phyloP scores from a whole-genome alignment of 2,797 vertebrate species.

The Spinibarbus caldwelli region DNA sequence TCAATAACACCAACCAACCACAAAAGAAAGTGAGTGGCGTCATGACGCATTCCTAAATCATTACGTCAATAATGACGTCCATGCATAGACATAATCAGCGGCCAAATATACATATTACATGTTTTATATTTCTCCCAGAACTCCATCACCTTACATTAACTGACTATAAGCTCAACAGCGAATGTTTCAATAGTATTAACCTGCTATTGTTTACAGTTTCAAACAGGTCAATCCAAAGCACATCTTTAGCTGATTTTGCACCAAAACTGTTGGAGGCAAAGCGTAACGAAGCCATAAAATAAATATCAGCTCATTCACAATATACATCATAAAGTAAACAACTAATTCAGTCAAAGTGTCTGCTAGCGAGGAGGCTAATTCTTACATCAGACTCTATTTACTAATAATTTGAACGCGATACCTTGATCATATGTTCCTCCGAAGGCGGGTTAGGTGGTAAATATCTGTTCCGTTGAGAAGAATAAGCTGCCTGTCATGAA shows the following conservation, averaged over 20 bases:
- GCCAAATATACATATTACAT: not conserved
- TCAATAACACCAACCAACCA: not conserved
- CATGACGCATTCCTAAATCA: not conserved
- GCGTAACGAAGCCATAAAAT: not conserved
- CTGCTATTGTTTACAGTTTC: not conserved
- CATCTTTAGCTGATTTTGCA: not conserved
- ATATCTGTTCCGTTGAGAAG: not conserved
- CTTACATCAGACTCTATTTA: not conserved
- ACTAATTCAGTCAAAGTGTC: not conserved
- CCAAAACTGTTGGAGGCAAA: not conserved
- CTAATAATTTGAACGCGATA: not conserved
- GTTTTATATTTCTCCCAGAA: not conserved
- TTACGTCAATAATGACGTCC: not conserved
- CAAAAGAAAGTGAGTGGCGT: not conserved
- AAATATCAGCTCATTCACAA: too few relatives aligned
- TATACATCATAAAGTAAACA: not conserved
- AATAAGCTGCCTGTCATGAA: not conserved
- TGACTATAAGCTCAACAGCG: not conserved
- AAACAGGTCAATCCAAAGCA: not conserved
- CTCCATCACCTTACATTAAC: not conserved
- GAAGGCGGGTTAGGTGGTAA: not conserved
- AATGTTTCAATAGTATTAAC: not conserved
- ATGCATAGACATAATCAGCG: not conserved
- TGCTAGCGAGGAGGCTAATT: conserved; percentile 21
- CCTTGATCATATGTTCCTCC: conserved; percentile 33